These are phyloP conservation scores for Hycleus cichorii DNA, from an alignment of 1,140 invertebrate species.

Conservation along the genomic window DNA sequence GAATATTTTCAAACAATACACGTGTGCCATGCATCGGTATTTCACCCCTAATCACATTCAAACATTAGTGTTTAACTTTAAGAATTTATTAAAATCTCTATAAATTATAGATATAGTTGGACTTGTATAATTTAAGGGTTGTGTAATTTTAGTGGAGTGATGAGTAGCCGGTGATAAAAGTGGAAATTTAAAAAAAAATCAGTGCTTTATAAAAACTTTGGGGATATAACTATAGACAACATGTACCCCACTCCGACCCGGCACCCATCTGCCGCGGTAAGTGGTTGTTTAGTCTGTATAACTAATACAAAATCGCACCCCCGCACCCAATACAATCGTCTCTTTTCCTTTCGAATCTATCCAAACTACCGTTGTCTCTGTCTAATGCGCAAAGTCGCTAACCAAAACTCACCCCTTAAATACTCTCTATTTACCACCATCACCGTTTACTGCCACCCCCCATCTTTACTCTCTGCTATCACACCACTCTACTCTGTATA, in stretches of 20 bases:
- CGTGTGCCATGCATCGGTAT: not conserved
- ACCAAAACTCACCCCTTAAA: not conserved
- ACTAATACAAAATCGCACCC: not conserved
- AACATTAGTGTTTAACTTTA: no score
- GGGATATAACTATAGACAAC: constrained; percentile 29
- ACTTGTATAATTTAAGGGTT: not conserved
- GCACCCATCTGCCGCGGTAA: constrained; percentile 54
- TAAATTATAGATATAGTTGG: no score
- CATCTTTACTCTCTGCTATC: no score
- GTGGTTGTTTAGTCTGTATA: constrained; percentile 29
- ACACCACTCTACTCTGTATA: no score
- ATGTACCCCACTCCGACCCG: constrained; percentile 55
- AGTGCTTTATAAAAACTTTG: not conserved
- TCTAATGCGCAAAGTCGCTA: constrained; percentile 3
- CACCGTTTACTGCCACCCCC: no score
- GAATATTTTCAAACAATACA: not conserved
- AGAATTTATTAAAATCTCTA: no score
- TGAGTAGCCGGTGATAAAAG: constrained; percentile 10
- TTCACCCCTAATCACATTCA: not conserved
- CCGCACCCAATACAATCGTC: not conserved
- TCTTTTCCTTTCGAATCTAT: no score
- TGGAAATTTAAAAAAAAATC: not conserved
- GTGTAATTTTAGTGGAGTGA: not conserved
- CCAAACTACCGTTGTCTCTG: no score
- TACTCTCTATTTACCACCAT: no score